Base-by-base conservation (phyloP, 2,888 invertebrate genomes). In the Microdon myrmicae region DNA sequence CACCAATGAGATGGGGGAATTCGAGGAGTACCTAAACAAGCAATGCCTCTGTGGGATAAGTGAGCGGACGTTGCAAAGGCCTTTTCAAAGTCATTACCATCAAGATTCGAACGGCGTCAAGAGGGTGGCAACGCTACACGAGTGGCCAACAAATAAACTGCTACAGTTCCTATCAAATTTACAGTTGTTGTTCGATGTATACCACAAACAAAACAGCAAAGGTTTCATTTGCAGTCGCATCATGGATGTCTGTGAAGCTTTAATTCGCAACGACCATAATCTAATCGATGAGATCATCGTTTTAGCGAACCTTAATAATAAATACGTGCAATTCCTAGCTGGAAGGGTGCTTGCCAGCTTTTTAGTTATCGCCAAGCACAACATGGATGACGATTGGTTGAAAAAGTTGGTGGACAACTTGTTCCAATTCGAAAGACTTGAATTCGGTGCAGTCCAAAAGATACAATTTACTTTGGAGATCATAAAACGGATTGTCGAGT, bases 401-500 rank as follows among this genome's bases (percentile, higher is more conserved):
- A 90, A 90, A 71, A 87, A 87, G 68, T 85, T 91, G 13, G 86
- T 89, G 0, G 87, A 88, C 72, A 90, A 89, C 73, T 82, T 90
- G 53, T 86, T 87, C 68, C 81, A 84, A 39, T 84, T 84, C 74
- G 85, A 85, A 71, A 83, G 85, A 35, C 67, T 79, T 6, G 86
- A 88, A 76, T 85, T 85, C 73, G 81, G 83, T 44, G 85, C 86
- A 47, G 85, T 89, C 45, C 86, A 86, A 73, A 90, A 90, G 77
- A 90, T 92, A 76, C 87, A 90, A 71, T 92, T 92, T 77, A 90
- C 90, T 67, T 81, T 94, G 70, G 92, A 93, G 75, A 86, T 94
- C 32, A 89, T 94, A 39, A 91, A 91, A 74, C 85, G 91, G 70
- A 90, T 94, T 71, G 90, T 94, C 0, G 93, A 94, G 74, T 93